Evolutionary conservation across 2,113 vertebrate species (phyloP), one percentile per base, ranked within the genome.

Genomic region (Morone chrysops): DNA sequence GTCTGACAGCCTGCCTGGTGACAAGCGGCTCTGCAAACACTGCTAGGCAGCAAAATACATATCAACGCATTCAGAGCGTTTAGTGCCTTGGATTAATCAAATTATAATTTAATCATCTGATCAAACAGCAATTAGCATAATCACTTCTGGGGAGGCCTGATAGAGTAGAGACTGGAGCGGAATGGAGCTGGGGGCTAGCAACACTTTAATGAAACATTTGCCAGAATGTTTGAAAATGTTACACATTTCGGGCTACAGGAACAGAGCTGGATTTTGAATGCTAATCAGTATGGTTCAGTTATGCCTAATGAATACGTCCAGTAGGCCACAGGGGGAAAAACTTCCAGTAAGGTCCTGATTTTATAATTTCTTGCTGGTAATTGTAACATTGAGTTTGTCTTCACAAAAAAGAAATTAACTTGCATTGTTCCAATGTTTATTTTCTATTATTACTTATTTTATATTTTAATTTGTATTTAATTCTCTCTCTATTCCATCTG

Each of bases 41-140:
- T 87, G 92, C 79, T 87, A 94, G 92, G 93, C 94, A 93, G 86
- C 91, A 94, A 94, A 95, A 96, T 86, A 75, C 90, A 94, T 94
- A 94, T 94, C 91, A 96, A 96, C 91, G 84, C 94, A 95, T 95
- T 96, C 95, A 92, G 92, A 96, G 94, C 93, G 1, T 95, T 97
- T 96, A 96, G 96, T 93, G 94, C 93, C 93, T 87, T 89, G 95
- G 96, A 97, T 96, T 97, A 96, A 97, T 96, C 95, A 89, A 97
- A 97, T 97, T 96, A 96, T 96, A 96, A 97, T 97, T 97, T 97
- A 97, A 97, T 97, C 97, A 98, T 97, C 96, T 97, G 96, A 97
- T 97, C 97, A 98, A 98, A 97, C 95, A 96, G 93, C 95, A 96
- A 97, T 98, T 97, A 97, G 93, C 96, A 97, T 96, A 97, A 97